These are phyloP conservation scores for Siniperca obscura DNA, from an alignment of 2,797 vertebrate species.

Conservation along the genomic window DNA sequence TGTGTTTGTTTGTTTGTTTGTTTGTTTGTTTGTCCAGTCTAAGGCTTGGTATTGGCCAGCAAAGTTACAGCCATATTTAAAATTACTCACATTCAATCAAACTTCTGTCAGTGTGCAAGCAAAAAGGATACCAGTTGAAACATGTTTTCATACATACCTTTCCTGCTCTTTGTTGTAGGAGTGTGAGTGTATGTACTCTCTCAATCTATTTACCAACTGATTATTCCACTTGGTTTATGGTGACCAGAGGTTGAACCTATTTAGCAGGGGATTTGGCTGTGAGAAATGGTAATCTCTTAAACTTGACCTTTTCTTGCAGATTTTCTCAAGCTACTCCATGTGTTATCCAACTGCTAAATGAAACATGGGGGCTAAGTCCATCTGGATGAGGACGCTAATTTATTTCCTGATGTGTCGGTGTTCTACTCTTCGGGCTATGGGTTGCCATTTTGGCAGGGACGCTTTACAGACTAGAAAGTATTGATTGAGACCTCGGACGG, in stretches of 20 bases:
- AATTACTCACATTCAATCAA: neutral
- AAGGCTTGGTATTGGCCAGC: neutral
- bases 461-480: conserved; percentile 40
- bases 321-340: conserved; percentile 40
- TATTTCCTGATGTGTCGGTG: conserved; percentile 42
- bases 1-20: neutral
- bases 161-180: too few species aligned
- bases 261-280: conserved; percentile 40
- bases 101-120: neutral
- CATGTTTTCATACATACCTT: neutral
- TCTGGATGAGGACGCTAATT: conserved; percentile 51
- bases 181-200: neutral
- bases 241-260: conserved; percentile 34
- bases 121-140: neutral
- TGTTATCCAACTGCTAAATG: conserved; percentile 51
- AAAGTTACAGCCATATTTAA: neutral
- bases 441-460: conserved; percentile 46
- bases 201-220: neutral
- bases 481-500: conserved; percentile 30
- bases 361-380: conserved; percentile 42
- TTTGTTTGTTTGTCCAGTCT: neutral
- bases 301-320: conserved; percentile 64
- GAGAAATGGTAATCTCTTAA: conserved; percentile 57
- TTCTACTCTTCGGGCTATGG: conserved; percentile 27
- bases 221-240: conserved; percentile 17